A percentile compares a stretch with the other conserved stretches of the same genome.
These are phyloP conservation scores for Synanceia verrucosa DNA, from an alignment of 2,797 vertebrate species.

Conservation along the genomic window DNA sequence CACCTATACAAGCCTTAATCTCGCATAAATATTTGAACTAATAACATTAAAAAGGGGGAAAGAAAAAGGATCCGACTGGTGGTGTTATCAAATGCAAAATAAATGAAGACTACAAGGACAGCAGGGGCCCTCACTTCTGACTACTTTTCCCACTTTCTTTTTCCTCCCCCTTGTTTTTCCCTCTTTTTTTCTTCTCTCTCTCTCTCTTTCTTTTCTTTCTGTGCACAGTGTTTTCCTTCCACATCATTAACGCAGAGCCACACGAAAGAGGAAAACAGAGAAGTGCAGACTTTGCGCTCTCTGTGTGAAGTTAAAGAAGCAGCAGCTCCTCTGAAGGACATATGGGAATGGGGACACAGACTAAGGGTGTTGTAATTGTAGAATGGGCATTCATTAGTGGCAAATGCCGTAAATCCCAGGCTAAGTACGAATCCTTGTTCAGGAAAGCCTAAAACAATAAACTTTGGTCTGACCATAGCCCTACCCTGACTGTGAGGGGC, in stretches of 20 bases:
- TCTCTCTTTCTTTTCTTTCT: slow-evolving; percentile 70
- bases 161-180: slow-evolving; percentile 48
- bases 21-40: slow-evolving; percentile 99
- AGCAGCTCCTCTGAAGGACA: slow-evolving; percentile 87
- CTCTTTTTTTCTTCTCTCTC: slow-evolving; percentile 49
- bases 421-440: slow-evolving; percentile 97
- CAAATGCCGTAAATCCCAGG: slow-evolving; percentile 97
- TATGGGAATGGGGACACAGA: slow-evolving; percentile 89
- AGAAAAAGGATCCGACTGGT: slow-evolving; percentile 95
- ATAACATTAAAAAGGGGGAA: slow-evolving; percentile 94
- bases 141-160: slow-evolving; percentile 59
- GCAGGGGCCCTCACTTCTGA: slow-evolving; percentile 79
- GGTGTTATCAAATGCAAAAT: slow-evolving; percentile 99
- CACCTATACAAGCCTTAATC: slow-evolving; percentile 96
- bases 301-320: slow-evolving; percentile 92
- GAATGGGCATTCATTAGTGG: slow-evolving; percentile 96
- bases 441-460: slow-evolving; percentile 99
- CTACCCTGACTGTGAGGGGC: slow-evolving; percentile 86
- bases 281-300: slow-evolving; percentile 91
- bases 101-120: slow-evolving; percentile 98
- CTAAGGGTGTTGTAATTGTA: slow-evolving; percentile 92
- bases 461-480: slow-evolving; percentile 88
- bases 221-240: slow-evolving; percentile 92
- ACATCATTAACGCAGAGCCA: slow-evolving; percentile 95
- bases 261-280: slow-evolving; percentile 92